phyloP scores from a whole-genome alignment of 1,140 invertebrate genomes.

The Platorchestia sp. region DNA sequence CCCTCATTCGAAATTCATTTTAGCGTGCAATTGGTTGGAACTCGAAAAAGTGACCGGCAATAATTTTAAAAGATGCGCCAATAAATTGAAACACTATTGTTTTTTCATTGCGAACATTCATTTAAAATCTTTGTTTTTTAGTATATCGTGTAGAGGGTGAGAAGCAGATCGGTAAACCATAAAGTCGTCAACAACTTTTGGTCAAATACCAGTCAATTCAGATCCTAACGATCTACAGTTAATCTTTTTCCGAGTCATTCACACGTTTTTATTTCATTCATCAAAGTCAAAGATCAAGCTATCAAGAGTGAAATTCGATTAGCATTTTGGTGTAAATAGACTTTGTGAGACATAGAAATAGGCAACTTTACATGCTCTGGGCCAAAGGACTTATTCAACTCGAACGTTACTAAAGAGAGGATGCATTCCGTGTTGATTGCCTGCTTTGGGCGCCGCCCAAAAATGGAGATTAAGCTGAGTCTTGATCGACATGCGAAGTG shows the following conservation, averaged over 20 bases:
- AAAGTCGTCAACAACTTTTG: too few relatives aligned
- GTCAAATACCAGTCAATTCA: not conserved
- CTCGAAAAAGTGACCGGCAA: too few relatives aligned
- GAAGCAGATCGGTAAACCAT: too few relatives aligned
- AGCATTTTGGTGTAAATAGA: not conserved
- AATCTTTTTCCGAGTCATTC: not conserved
- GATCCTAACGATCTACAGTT: not conserved
- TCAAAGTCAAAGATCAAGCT: not conserved
- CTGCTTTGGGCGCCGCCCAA: not conserved
- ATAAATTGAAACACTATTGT: too few relatives aligned
- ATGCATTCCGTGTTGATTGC: not conserved
- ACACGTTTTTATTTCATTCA: not conserved
- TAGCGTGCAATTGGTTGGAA: too few relatives aligned
- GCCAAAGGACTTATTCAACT: not conserved
- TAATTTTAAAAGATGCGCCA: too few relatives aligned
- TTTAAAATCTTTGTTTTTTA: too few relatives aligned
- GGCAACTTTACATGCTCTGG: not conserved
- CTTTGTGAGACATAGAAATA: not conserved
- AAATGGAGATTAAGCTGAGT: not conserved
- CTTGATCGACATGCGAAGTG: not conserved
- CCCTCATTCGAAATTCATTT: too few relatives aligned
- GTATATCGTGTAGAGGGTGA: too few relatives aligned
- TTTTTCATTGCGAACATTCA: too few relatives aligned
- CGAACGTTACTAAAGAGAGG: not conserved
- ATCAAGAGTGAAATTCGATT: not conserved